phyloP scores from a whole-genome alignment of 2,113 vertebrate genomes.

The Nycticorax nycticorax region DNA sequence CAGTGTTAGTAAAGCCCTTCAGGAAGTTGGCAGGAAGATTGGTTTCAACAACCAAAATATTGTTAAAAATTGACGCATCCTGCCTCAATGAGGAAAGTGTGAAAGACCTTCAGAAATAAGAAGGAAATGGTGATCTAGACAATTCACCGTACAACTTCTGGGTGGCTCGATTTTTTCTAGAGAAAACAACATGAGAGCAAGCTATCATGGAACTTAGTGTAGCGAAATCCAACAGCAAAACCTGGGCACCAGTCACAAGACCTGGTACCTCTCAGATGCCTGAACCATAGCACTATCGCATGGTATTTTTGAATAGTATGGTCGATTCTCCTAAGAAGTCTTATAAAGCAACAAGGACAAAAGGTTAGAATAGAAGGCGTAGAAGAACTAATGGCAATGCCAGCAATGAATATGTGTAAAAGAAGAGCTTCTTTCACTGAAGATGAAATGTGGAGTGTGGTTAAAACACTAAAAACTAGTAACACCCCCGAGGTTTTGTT shows the following conservation, averaged over 20 bases:
- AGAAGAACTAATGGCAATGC: background rate
- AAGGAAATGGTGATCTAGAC: background rate
- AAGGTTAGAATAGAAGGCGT: background rate
- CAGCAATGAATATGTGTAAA: background rate
- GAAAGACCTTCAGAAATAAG: background rate
- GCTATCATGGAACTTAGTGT: background rate
- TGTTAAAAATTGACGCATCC: fast-evolving
- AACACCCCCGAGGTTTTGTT: background rate
- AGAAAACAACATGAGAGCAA: background rate
- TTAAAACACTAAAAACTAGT: background rate
- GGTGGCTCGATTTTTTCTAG: background rate
- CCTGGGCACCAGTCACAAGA: background rate
- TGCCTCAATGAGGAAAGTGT: background rate
- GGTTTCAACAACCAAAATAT: background rate
- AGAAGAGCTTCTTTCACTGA: background rate
- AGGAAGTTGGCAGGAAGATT: background rate
- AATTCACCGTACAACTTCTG: background rate
- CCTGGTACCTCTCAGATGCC: background rate
- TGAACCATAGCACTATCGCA: background rate
- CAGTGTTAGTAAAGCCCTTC: background rate
- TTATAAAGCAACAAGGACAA: background rate
- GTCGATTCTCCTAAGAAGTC: background rate
- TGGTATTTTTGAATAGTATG: background rate
- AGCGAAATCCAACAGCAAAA: background rate
- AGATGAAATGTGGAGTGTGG: background rate